phyloP scores from a whole-genome alignment of 1,140 invertebrate species.

The Plectrocnemia conspersa region DNA sequence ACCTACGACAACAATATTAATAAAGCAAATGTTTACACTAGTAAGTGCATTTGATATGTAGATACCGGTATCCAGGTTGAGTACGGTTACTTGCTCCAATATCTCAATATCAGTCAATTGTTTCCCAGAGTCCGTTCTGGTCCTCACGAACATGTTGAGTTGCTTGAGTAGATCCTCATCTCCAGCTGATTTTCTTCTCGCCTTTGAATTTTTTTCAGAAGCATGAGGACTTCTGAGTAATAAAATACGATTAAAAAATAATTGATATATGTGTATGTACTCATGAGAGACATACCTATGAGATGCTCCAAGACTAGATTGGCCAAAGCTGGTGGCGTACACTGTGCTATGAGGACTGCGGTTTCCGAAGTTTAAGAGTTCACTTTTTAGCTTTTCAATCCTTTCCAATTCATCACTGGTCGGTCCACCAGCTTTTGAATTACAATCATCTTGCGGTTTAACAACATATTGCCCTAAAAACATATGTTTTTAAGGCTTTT shows the following conservation, averaged over 20 bases:
- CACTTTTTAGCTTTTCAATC: constrained; percentile 54
- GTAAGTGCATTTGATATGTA: constrained; percentile 9
- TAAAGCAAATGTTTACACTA: constrained; percentile 3
- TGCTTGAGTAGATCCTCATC: constrained; percentile 67
- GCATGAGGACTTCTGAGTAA: constrained; percentile 19
- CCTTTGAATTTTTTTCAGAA: constrained; percentile 37
- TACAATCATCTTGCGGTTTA: constrained; percentile 71
- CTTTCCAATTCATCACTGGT: constrained; percentile 56
- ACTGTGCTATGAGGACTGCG: constrained; percentile 49
- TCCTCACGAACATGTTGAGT: constrained; percentile 72
- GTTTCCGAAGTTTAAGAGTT: constrained; percentile 45
- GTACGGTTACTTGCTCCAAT: constrained; percentile 84
- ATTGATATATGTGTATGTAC: neutral
- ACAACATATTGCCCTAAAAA: constrained; percentile 69
- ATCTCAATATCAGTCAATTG: constrained; percentile 85
- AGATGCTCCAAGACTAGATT: constrained; percentile 54
- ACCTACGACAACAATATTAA: constrained; percentile 44
- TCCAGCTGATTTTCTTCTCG: constrained; percentile 66
- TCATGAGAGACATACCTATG: constrained; percentile 34
- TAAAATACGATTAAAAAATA: too few species aligned
- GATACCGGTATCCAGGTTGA: constrained; percentile 85
- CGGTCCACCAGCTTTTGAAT: constrained; percentile 60
- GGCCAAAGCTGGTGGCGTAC: constrained; percentile 54
- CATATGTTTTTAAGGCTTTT: too few species aligned
- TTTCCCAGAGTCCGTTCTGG: constrained; percentile 79